Evolutionary conservation across 30 jellyfish, hydroid and myxozoan species (phyloP), one percentile per base, ranked within the genome.

Genomic region (Turritopsis dohrnii): DNA sequence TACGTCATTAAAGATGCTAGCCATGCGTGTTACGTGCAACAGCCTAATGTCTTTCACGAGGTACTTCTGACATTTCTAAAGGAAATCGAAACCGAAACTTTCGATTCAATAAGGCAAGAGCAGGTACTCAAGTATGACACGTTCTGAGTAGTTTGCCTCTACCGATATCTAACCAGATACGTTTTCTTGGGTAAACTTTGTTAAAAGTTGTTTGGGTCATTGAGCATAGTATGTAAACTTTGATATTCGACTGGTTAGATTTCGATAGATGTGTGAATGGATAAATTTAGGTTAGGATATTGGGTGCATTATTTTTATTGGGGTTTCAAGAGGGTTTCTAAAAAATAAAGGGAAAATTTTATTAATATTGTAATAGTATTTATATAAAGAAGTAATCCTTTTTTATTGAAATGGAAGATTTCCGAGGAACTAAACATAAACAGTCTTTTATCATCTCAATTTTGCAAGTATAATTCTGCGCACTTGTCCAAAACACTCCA

Each of bases 21-120:
- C 29, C 91, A 83, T 77, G 83, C 72, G 30, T 88, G 91, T 52
- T 84, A 82, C 28, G 77, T 88, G 21, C 90, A 88, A 23, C 25
- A 72, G 60, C 84, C 91, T 7, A 75, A 76, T n/a, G 76, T 41
- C 21, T 88, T 88, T 77, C 86, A 88, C 74, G 73, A 52, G 24
- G 53, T 80, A 23, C 75, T 88, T 16, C 31, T 76, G 27, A 52
- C 52, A 26, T 88, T 28, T 65, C 74, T 88, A 54, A 24, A 71
- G 20, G 89, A 53, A 53, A 29, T 83, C 17, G 41, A 71, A 26
- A 21, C 60, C 7, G 83, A 52, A 30, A 74, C 83, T 28, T 74
- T 74, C 21, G 65, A 74, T 23, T 74, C 60, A 17, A 29, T 30
- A 26, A 74, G 83, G 24, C 26, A 74, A 74, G 83, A 74, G 1